Percentiles rank a stretch among this genome's conserved stretches.
These are phyloP conservation scores for Drosophila nigromelanica DNA, from an alignment of 1,140 invertebrate genomes.

Conservation along the genomic window DNA sequence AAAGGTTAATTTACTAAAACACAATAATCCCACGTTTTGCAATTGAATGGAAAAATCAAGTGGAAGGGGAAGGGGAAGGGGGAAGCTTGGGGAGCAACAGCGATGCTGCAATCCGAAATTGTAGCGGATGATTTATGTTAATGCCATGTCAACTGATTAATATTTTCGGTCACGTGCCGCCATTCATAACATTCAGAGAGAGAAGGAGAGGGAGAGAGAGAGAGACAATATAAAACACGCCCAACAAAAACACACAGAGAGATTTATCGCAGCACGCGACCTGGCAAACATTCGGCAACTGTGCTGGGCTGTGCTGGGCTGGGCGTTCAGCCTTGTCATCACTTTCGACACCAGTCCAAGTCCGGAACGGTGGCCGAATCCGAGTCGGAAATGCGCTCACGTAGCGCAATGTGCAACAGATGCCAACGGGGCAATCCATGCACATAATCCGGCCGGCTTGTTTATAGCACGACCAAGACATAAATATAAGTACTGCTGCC, in stretches of 20 bases:
- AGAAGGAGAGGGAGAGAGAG: conserved; percentile 26
- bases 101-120: conserved; percentile 63
- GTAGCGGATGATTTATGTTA: conserved; percentile 81
- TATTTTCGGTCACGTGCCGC: conserved; percentile 80
- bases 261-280: conserved; percentile 55
- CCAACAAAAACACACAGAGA: conserved; percentile 5
- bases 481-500: conserved; percentile 58
- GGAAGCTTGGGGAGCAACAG: background rate
- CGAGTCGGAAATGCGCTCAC: conserved; percentile 56
- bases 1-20: background rate
- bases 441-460: conserved; percentile 46
- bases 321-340: conserved; percentile 32
- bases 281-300: conserved; percentile 44
- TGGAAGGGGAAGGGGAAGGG: conserved; percentile 3
- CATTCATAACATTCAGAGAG: conserved; percentile 42
- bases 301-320: too few species aligned
- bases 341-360: conserved; percentile 42
- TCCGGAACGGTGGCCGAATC: background rate
- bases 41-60: conserved; percentile 2
- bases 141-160: conserved; percentile 81
- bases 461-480: conserved; percentile 55
- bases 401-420: conserved; percentile 68
- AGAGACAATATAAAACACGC: conserved; percentile 13
- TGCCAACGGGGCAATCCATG: conserved; percentile 45
- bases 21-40: conserved; percentile 1